These are phyloP conservation scores for Pseudococcus viburni DNA, from an alignment of 2,888 invertebrate species.

Conservation along the genomic window DNA sequence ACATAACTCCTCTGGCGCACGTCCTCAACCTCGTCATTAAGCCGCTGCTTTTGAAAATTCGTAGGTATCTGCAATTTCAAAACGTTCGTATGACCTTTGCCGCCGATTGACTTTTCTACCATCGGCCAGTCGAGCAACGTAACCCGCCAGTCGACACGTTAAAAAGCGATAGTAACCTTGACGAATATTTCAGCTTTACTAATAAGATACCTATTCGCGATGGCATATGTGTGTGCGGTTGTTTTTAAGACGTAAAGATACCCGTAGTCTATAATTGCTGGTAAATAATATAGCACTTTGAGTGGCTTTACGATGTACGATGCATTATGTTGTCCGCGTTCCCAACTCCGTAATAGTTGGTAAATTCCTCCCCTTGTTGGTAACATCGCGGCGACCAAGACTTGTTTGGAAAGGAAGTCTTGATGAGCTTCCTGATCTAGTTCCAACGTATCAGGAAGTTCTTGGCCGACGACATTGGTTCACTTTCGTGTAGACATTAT, in stretches of 20 bases:
- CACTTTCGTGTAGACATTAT: neutral
- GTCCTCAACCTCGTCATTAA: slow-evolving; percentile 28
- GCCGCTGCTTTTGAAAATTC: slow-evolving; percentile 13
- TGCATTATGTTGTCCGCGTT: neutral
- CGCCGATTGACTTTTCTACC: neutral
- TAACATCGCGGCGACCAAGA: neutral
- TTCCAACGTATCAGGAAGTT: slow-evolving; percentile 38
- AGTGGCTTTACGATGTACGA: neutral
- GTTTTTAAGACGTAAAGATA: neutral
- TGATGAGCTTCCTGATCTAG: slow-evolving; percentile 34
- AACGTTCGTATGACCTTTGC: neutral
- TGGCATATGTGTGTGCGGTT: neutral
- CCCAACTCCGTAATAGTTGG: slow-evolving; percentile 4
- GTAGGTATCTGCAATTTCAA: slow-evolving; percentile 1
- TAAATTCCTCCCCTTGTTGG: slow-evolving; percentile 6
- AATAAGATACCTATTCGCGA: neutral
- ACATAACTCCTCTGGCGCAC: slow-evolving; percentile 18
- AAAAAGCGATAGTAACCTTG: slow-evolving; percentile 24
- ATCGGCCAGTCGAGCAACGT: neutral
- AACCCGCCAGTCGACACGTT: neutral
- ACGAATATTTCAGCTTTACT: slow-evolving; percentile 32
- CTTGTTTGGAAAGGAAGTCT: slow-evolving; percentile 25
- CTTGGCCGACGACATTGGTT: slow-evolving; percentile 34
- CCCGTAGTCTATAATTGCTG: neutral
- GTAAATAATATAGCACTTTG: neutral